These are phyloP conservation scores for Alosa sapidissima DNA, from an alignment of 2,797 vertebrate species.

Conservation along the genomic window DNA sequence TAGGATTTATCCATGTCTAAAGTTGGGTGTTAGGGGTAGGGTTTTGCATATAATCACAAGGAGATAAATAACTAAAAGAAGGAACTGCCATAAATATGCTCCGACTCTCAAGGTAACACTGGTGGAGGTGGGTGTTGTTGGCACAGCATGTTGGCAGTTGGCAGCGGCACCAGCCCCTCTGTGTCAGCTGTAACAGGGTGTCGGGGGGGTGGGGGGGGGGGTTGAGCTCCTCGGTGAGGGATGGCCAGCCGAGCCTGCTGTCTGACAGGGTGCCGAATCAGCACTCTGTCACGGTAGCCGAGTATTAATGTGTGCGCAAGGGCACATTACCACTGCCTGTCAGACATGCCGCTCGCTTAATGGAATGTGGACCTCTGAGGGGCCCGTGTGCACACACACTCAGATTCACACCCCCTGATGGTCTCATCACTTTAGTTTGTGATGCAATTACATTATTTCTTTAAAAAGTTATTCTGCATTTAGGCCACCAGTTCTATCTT, in stretches of 20 bases:
- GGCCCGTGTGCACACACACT: slow-evolving; percentile 21
- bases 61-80: background rate
- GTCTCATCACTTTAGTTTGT: background rate
- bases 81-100: background rate
- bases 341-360: slow-evolving; percentile 46
- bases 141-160: background rate
- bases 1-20: background rate
- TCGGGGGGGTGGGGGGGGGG: background rate
- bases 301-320: slow-evolving; percentile 38
- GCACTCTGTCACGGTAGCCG: slow-evolving; percentile 42
- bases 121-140: background rate
- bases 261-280: slow-evolving; percentile 42
- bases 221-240: background rate
- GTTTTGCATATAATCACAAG: background rate
- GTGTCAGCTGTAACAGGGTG: background rate
- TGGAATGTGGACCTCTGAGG: slow-evolving; percentile 51
- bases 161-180: background rate
- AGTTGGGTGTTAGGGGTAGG: background rate
- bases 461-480: background rate
- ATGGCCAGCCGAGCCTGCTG: slow-evolving; percentile 19
- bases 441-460: background rate
- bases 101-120: background rate
- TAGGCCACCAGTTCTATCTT: background rate
- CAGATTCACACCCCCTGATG: background rate
- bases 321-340: slow-evolving; percentile 48